phyloP scores from a whole-genome alignment of 2,888 invertebrate species.

The Melolontha melolontha region DNA sequence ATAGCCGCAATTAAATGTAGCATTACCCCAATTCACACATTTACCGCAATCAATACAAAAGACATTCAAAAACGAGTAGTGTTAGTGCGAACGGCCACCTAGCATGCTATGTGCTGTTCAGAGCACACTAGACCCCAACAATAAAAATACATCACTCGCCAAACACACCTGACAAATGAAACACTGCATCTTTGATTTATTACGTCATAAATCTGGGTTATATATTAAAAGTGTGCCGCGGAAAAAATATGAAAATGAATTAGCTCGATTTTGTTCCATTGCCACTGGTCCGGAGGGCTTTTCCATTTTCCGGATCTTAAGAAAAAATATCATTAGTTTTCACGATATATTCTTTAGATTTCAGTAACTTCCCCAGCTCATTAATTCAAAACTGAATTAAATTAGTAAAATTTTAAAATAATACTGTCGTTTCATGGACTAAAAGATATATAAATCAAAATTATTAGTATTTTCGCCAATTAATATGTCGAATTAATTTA shows the following conservation, averaged over 20 bases:
- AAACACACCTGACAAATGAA: conserved; percentile 67
- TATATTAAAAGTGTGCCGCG: conserved; percentile 62
- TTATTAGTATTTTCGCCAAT: conserved; percentile 1
- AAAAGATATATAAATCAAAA: conserved; percentile 4
- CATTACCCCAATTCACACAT: conserved; percentile 22
- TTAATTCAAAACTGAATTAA: conserved; percentile 4
- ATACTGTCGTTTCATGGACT: not conserved
- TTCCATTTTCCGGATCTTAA: conserved; percentile 11
- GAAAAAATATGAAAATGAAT: conserved; percentile 62
- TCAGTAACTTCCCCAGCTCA: conserved; percentile 20
- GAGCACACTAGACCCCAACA: conserved; percentile 60
- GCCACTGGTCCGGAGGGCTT: conserved; percentile 8
- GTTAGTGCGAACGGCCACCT: conserved; percentile 61
- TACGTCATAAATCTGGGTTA: conserved; percentile 63
- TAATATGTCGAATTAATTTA: conserved; percentile 32
- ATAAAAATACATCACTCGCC: conserved; percentile 66
- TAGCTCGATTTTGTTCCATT: conserved; percentile 44
- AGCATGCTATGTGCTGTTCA: conserved; percentile 59
- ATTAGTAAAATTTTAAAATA: conserved; percentile 5
- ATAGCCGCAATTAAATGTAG: not conserved
- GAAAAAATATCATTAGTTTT: conserved; percentile 19
- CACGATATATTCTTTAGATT: not conserved
- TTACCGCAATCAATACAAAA: conserved; percentile 60
- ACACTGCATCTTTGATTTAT: conserved; percentile 66
- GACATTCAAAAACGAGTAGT: conserved; percentile 59